Evolutionary conservation across 1,140 invertebrate genomes (phyloP).

Genomic region (Drosophila burlai): DNA sequence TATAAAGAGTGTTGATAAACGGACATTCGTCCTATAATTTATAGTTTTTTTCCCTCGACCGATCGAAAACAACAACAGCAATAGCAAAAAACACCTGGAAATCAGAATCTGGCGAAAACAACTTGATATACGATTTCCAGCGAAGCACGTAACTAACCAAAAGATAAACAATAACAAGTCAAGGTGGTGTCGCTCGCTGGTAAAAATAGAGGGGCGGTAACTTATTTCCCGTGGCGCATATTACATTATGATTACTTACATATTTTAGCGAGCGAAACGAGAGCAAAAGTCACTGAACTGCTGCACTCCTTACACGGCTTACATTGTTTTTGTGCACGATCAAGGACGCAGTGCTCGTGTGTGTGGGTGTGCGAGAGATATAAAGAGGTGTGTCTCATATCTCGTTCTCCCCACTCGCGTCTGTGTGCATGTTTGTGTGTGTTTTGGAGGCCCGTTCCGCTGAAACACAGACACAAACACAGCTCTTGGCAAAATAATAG

Average conservation of each 20-base stretch:
- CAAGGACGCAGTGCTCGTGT: conserved; percentile 48
- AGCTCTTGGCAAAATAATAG: conserved; percentile 18
- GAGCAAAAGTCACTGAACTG: conserved; percentile 39
- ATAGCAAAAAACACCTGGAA: neutral
- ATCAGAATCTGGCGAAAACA: conserved; percentile 33
- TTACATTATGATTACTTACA: conserved; percentile 15
- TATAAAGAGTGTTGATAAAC: no score
- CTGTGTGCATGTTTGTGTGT: conserved; percentile 20
- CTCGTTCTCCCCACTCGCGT: conserved; percentile 7
- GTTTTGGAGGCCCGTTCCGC: conserved; percentile 69
- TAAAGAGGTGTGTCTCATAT: conserved; percentile 50
- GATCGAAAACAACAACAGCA: conserved; percentile 10
- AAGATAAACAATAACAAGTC: conserved; percentile 25
- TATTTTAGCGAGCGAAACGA: conserved; percentile 7
- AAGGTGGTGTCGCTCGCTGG: conserved; percentile 11
- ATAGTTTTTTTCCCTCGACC: neutral
- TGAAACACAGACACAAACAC: conserved; percentile 42
- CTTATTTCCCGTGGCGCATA: neutral
- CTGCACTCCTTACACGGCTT: conserved; percentile 23
- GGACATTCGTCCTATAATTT: neutral
- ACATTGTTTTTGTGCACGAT: conserved; percentile 39
- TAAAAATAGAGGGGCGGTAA: conserved; percentile 7
- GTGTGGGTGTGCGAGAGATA: conserved; percentile 28
- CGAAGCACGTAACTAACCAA: conserved; percentile 16
- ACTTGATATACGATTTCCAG: conserved; percentile 38